Percentiles rank a stretch among this genome's conserved stretches.
These are phyloP conservation scores for Ptychochromis oligacanthus DNA, from an alignment of 2,113 vertebrate genomes.

Conservation along the genomic window DNA sequence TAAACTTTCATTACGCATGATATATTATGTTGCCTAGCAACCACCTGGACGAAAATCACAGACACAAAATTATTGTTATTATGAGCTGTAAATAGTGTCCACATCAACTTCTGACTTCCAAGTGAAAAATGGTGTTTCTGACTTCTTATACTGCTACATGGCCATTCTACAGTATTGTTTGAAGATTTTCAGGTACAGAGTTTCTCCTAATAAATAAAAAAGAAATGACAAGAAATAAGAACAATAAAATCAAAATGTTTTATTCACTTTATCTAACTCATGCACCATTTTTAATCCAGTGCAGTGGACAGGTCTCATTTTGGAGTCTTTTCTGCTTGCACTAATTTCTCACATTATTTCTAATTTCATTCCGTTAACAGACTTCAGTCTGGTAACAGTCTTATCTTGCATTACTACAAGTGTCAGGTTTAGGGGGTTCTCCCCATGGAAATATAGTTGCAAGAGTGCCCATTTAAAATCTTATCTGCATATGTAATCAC, in stretches of 20 bases:
- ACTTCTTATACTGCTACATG: too few relatives aligned
- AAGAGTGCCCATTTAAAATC: not conserved
- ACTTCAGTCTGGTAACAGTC: not conserved
- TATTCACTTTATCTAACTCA: not conserved
- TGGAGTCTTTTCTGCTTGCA: not conserved
- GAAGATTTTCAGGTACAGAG: not conserved
- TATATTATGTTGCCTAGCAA: too few relatives aligned
- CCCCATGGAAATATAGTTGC: not conserved
- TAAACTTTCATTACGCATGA: not conserved
- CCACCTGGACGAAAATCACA: not conserved
- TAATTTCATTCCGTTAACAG: not conserved
- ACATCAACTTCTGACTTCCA: too few relatives aligned
- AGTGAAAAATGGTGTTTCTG: too few relatives aligned
- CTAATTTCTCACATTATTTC: not conserved
- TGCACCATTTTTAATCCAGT: not conserved
- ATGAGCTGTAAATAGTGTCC: too few relatives aligned
- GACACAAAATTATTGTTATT: not conserved
- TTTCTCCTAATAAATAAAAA: not conserved
- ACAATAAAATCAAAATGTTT: not conserved
- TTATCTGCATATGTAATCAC: not conserved
- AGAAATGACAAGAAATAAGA: too few relatives aligned
- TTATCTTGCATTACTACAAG: not conserved
- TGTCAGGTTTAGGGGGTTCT: not conserved
- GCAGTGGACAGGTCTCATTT: not conserved
- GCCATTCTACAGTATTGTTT: too few relatives aligned